A percentile compares a stretch with the other conserved stretches of the same genome.
Conservation (phyloP, 2,797 vertebrate genomes). For the Macroramphosus scolopax region DNA sequence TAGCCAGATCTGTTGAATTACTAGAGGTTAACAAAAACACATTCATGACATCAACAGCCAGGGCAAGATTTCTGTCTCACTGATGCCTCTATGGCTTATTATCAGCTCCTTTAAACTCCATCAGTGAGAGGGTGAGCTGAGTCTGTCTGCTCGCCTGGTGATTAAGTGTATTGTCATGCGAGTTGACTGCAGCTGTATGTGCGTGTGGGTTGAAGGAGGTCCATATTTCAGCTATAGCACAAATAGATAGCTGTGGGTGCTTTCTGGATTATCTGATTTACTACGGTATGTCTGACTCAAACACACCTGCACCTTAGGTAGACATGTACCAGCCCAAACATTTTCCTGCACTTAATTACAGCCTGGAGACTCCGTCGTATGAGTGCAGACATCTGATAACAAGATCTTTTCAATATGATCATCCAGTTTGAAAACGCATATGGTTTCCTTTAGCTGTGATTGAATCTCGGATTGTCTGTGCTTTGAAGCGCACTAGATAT, state of each 20-base stretch:
- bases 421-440: too few relatives aligned
- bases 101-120: slow-evolving; percentile 4
- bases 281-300: slow-evolving; percentile 32
- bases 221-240: slow-evolving; percentile 49
- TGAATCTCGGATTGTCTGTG: slow-evolving; percentile 1
- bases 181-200: slow-evolving; percentile 25
- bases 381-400: slow-evolving; percentile 14
- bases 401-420: not conserved
- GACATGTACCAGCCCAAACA: slow-evolving; percentile 19
- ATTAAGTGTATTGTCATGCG: slow-evolving; percentile 53
- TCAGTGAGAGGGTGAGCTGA: slow-evolving; percentile 30
- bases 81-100: too few relatives aligned
- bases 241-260: slow-evolving; percentile 35
- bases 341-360: slow-evolving; percentile 36
- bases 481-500: slow-evolving; percentile 8
- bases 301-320: slow-evolving; percentile 28
- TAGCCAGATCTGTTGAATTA: too few relatives aligned
- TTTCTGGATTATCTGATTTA: slow-evolving; percentile 53
- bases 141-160: slow-evolving; percentile 48
- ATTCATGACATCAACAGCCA: too few relatives aligned
- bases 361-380: slow-evolving; percentile 12
- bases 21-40: too few relatives aligned
- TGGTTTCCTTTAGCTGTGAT: slow-evolving; percentile 3
- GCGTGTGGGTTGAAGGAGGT: slow-evolving; percentile 13
- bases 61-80: too few relatives aligned